These are phyloP conservation scores for Megalonaias nervosa DNA, from an alignment of 1,140 invertebrate genomes.

Conservation along the genomic window DNA sequence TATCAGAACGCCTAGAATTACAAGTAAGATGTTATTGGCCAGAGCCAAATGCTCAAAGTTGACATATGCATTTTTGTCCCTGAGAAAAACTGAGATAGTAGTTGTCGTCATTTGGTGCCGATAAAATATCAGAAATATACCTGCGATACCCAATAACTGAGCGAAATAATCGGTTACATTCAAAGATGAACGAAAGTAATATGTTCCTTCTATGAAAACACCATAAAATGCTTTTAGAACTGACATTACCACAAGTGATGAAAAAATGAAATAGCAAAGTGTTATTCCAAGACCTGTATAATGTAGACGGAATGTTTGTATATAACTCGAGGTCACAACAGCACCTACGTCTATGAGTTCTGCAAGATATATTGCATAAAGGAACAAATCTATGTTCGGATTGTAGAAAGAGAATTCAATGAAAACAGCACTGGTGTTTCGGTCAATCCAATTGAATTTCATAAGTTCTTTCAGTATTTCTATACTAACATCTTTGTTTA, in stretches of 20 bases:
- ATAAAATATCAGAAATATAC: constrained; percentile 22
- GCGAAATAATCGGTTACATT: constrained; percentile 25
- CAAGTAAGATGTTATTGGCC: constrained; percentile 41
- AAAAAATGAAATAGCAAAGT: constrained; percentile 24
- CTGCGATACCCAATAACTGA: constrained; percentile 11
- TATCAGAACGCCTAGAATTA: constrained; percentile 32
- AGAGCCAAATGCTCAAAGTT: constrained; percentile 50
- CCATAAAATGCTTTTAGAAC: constrained; percentile 2
- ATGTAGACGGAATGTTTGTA: constrained; percentile 27
- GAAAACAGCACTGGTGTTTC: constrained; percentile 72
- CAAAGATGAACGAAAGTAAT: constrained; percentile 31
- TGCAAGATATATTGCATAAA: constrained; percentile 31
- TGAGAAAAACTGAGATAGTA: constrained; percentile 21
- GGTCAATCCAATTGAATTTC: constrained; percentile 71
- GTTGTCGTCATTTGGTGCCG: constrained; percentile 14
- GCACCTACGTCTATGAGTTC: constrained; percentile 72
- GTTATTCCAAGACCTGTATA: not conserved
- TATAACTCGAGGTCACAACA: constrained; percentile 20
- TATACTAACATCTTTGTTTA: constrained; percentile 25
- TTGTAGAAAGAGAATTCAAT: constrained; percentile 74
- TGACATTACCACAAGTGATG: constrained; percentile 13
- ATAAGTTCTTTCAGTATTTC: constrained; percentile 61
- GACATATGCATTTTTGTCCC: constrained; percentile 38
- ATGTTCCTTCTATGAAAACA: constrained; percentile 8
- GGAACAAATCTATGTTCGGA: constrained; percentile 57